phyloP scores from a whole-genome alignment of 2,888 invertebrate genomes.

The Congeria kusceri region DNA sequence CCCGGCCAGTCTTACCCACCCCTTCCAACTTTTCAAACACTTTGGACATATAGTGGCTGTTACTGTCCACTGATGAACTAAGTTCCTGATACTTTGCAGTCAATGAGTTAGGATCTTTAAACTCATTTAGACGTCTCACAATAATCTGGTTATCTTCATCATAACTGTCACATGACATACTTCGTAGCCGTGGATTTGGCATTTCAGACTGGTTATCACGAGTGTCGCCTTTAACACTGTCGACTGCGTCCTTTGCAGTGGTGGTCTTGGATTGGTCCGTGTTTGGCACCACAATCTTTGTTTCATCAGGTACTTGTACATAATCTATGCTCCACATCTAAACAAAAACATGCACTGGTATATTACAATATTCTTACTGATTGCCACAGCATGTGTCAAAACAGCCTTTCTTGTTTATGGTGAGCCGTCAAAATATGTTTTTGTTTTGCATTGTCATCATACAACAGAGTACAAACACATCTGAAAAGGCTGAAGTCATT shows the following conservation, averaged over 20 bases:
- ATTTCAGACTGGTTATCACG: slow-evolving; percentile 43
- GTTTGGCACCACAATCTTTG: slow-evolving; percentile 39
- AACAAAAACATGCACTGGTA: slow-evolving; percentile 59
- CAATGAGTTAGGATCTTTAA: slow-evolving; percentile 81
- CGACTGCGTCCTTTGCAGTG: slow-evolving; percentile 34
- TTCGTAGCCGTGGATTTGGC: slow-evolving; percentile 19
- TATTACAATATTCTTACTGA: not conserved
- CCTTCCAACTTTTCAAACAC: slow-evolving; percentile 60
- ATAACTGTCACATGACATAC: slow-evolving; percentile 73
- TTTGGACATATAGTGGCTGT: slow-evolving; percentile 74
- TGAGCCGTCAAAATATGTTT: not conserved
- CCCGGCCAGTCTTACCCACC: slow-evolving; percentile 46
- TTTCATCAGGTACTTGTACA: slow-evolving; percentile 92
- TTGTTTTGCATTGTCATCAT: not conserved
- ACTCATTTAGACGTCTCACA: slow-evolving; percentile 75
- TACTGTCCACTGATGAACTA: slow-evolving; percentile 83
- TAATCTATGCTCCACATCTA: slow-evolving; percentile 99
- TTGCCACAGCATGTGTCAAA: no score
- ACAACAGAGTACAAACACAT: no score
- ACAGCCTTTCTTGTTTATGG: no score
- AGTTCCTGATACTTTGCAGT: slow-evolving; percentile 77
- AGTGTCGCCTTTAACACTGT: slow-evolving; percentile 35
- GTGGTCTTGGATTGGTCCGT: slow-evolving; percentile 24
- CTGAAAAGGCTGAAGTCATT: no score
- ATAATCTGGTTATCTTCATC: slow-evolving; percentile 74